Base-by-base conservation (phyloP, 2,113 vertebrate species). In the Silurus glanis region DNA sequence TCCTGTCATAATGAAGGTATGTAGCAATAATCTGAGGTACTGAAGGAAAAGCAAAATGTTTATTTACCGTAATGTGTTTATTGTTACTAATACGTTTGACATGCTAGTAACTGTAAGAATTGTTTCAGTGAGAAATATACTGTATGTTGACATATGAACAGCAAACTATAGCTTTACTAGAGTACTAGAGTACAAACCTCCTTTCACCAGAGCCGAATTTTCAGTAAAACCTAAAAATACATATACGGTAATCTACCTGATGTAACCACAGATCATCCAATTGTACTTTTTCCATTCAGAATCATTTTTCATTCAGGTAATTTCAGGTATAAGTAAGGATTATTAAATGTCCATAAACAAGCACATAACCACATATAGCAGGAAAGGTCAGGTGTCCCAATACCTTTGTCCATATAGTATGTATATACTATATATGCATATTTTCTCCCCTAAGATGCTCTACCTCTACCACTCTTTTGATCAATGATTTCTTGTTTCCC, bases 401-500 rank as follows among this genome's bases (percentile, higher is more conserved):
- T 37, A 37, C 37, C 37, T 37, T 37, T 37, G 37, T 37, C 37
- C 37, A 37, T 37, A 37, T 2, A 37, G 37, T 37, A 37, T 37
- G 37, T 37, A 37, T 37, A 37, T 37, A 37, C 37, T 37, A 37
- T 37, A 37, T 37, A 37, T 37, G 37, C 37, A 37, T 37, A 37
- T 37, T 37, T 37, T 37, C 37, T 37, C 37, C 37, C 2, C 37
- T 3, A 37, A 37, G 37, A 2, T 37, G 37, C 37, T 37, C 2
- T 37, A 37, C 17, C 45, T 55, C 19, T 28, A 59, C 23, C 14
- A 6, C 53, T 49, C 25, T 85, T 84, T 62, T 86, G 47, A 56
- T 83, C 85, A 85, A 25, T 66, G 76, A 71, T 59, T 80, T 88
- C 61, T 76, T 81, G 71, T 78, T 51, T 86, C 45, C 25, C 59